Base-by-base conservation (phyloP, 2,113 vertebrate species). In the Eclectus roratus region DNA sequence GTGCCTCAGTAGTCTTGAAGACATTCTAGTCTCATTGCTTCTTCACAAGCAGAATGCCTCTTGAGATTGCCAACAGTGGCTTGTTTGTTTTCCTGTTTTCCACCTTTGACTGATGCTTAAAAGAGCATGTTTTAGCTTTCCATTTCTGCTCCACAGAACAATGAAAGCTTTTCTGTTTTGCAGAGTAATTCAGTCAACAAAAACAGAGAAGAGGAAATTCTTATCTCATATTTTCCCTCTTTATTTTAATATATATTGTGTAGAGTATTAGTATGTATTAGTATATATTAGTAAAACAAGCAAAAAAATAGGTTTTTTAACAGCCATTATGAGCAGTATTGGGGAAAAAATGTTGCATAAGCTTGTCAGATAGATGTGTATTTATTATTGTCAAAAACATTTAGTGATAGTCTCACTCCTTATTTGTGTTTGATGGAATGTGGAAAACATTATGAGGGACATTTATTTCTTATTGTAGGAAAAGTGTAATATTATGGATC, bases 401-500 rank as follows among this genome's bases (percentile, higher is more conserved):
- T 95, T 81, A 61, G 41, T 87, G 21, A 46, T 80, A 31, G 20
- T 83, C 33, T 64, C 18, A 49, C 13, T 86, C 11, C 66, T 91
- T 95, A 70, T 80, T 96, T 91, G 28, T 88, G 35, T 61, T 91
- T 88, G 60, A 74, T 49, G 24, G 80, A 80, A 85, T n/a, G 50
- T 56, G 71, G 35, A 63, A 91, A 88, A 89, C 66, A 63, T 16
- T 68, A 46, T 43, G 31, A 90, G 50, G 35, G 41, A 58, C 39
- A 78, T 71, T 88, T 83, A 53, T 90, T 93, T 86, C 55, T 93
- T 89, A 29, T 72, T 60, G 71, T 37, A 66, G 86, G 46, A 25
- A 28, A 89, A 85, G 61, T 60, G 16, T 70, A 80, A 31, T 85
- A 56, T 73, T 83, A 80, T 58, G 50, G 66, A 71, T 90, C 10